Evolutionary conservation across 2,113 vertebrate genomes (phyloP).

Genomic region (Arizona elegans): DNA sequence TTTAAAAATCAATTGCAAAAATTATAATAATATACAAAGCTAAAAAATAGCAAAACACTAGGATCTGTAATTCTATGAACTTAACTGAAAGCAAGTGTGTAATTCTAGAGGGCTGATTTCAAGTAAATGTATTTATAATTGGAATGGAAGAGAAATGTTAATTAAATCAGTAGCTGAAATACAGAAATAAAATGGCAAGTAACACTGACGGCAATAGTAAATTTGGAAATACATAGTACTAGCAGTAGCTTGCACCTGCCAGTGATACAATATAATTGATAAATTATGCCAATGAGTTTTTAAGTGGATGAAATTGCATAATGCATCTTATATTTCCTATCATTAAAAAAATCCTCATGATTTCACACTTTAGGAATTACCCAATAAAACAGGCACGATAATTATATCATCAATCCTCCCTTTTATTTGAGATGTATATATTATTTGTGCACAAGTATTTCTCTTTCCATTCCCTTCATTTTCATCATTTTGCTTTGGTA

Average conservation of each 20-base stretch:
- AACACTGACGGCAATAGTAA: background rate
- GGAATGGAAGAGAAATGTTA: background rate
- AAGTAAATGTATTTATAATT: background rate
- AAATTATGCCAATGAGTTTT: constrained; percentile 26
- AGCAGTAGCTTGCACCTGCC: constrained; percentile 12
- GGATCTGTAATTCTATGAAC: background rate
- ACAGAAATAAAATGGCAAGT: background rate
- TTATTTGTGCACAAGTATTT: background rate
- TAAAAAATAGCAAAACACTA: background rate
- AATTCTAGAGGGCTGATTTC: background rate
- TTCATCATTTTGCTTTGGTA: background rate
- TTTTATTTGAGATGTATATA: background rate
- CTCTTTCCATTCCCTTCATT: constrained; percentile 31
- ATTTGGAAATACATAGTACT: background rate
- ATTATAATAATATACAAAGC: background rate
- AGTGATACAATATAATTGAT: background rate
- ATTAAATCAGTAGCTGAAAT: background rate
- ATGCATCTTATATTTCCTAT: constrained; percentile 42
- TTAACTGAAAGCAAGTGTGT: background rate
- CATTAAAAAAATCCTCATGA: background rate
- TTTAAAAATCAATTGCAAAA: background rate
- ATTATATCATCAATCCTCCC: background rate
- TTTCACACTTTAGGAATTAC: constrained; percentile 68
- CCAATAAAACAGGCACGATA: constrained; percentile 63
- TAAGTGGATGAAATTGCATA: constrained; percentile 38